phyloP scores from a whole-genome alignment of 2,113 vertebrate genomes.

The Pagrus major region DNA sequence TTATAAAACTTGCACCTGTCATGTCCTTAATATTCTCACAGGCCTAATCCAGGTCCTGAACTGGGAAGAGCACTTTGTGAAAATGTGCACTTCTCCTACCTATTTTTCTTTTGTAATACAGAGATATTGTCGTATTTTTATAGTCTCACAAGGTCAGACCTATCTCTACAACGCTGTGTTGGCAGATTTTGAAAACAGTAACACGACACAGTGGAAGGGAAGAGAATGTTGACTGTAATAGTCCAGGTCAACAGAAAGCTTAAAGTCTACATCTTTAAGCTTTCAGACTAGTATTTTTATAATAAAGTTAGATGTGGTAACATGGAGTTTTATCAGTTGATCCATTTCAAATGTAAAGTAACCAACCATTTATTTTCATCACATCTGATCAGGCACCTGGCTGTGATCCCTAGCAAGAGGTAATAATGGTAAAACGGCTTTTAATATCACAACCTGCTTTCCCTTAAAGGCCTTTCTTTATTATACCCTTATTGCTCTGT shows the following conservation, averaged over 20 bases:
- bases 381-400: background rate
- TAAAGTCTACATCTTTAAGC: too few species aligned
- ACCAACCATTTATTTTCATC: background rate
- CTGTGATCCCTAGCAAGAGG: background rate
- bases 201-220: too few species aligned
- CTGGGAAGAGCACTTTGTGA: background rate
- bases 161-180: too few species aligned
- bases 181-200: too few species aligned
- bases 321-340: background rate
- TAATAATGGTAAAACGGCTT: background rate
- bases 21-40: constrained; percentile 26
- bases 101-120: background rate
- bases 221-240: too few species aligned
- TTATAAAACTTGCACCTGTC: constrained; percentile 37
- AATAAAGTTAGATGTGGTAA: background rate
- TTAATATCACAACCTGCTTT: background rate
- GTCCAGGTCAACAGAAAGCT: too few species aligned
- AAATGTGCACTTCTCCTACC: background rate
- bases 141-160: too few species aligned
- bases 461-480: background rate
- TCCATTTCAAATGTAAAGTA: background rate
- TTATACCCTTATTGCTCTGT: too few species aligned
- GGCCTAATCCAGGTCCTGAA: constrained; percentile 14
- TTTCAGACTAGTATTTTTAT: background rate
- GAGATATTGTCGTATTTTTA: background rate